Evolutionary conservation across 2,888 invertebrate genomes (phyloP), one percentile per base, ranked within the genome.

Genomic region (Prosapia bicincta): DNA sequence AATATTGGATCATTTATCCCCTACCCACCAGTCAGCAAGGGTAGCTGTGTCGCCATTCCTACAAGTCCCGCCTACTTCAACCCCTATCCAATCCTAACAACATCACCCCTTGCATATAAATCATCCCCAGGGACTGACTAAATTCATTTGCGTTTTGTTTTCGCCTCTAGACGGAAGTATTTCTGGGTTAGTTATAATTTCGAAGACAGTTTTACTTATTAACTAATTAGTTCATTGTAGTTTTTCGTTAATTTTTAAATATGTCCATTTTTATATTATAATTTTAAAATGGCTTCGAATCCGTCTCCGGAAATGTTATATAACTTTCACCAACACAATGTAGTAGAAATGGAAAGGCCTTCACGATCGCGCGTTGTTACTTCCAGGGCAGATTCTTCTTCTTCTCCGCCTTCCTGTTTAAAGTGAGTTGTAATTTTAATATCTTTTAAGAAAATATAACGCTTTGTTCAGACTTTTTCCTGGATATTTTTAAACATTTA

Each of bases 331-430:
- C 73, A 73, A 25, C 54, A 54, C 54, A 54, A 54, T 20, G 54
- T 54, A 1, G 54, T 9, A 3, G 72, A 72, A 25, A 7, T 54
- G 7, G 26, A 66, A n/a, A 68, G 68, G 43, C 69, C 74, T 28
- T 10, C 30, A n/a, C 15, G 69, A 65, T 68, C 74, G 15, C 76
- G 78, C 54, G 80, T 79, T 9, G 78, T 78, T 0, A 78, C 79
- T n/a, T 79, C 80, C 3, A 76, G 78, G 28, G 80, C 80, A 9
- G 79, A 80, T 72, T 78, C 79, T 9, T 79, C 79, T 9, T 79
- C 78, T 15, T 66, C 66, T 66, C 78, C 79, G 69, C 79, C 79
- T 9, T 71, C 78, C 5, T 79, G 79, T 65, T 75, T 77, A 38
- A 78, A 77, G 78, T 76, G 68, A 75, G 72, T 54, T 30, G 9